These are phyloP conservation scores for Beaufortia kweichowensis DNA, from an alignment of 2,113 vertebrate species.

Conservation along the genomic window DNA sequence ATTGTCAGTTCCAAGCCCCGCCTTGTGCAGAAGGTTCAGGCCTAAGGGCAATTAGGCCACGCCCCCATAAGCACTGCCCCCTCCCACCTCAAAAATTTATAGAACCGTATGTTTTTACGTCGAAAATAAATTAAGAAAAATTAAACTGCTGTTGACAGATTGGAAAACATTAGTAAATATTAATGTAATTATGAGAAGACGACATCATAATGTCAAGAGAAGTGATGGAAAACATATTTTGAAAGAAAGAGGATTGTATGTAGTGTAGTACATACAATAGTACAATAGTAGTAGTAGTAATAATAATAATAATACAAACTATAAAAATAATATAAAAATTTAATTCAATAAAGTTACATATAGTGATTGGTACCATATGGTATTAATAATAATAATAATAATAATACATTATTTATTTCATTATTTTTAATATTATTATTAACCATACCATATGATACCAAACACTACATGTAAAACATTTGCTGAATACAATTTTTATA, in stretches of 20 bases:
- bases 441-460: background rate
- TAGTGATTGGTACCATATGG: no score
- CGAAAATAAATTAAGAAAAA: background rate
- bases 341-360: no score
- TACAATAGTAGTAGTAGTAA: no score
- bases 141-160: background rate
- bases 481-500: no score
- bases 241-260: no score
- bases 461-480: background rate
- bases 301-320: no score
- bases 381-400: no score
- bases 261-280: no score
- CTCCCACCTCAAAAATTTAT: background rate
- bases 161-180: background rate
- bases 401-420: background rate
- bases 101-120: no score
- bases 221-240: no score
- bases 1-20: conserved; percentile 2
- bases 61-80: background rate
- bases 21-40: background rate
- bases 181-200: background rate
- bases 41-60: background rate
- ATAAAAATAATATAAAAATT: no score
- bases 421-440: background rate
- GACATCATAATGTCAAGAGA: background rate